Percentiles rank a stretch among this genome's conserved stretches.
Conservation (phyloP, 2,888 invertebrate species). For the Pediacus dermestoides region DNA sequence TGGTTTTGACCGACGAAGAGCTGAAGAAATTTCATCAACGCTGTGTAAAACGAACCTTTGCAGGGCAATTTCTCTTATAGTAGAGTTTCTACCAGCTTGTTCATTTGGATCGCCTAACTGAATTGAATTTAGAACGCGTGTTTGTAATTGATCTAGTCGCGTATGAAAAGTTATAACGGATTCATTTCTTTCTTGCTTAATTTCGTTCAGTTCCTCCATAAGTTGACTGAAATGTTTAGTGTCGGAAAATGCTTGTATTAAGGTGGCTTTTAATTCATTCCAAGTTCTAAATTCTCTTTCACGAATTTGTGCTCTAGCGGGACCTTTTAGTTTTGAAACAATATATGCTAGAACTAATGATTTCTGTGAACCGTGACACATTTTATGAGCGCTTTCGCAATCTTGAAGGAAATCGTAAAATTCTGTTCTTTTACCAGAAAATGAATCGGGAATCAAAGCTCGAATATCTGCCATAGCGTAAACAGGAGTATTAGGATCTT, state of each 20-base stretch:
- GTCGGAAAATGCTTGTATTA: too few relatives aligned
- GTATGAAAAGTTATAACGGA: neutral
- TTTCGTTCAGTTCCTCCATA: too few relatives aligned
- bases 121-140: neutral
- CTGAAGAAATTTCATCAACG: conserved; percentile 2
- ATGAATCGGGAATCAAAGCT: conserved; percentile 3
- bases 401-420: conserved; percentile 7
- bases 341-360: conserved; percentile 3
- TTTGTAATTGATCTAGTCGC: conserved; percentile 2
- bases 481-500: too few relatives aligned
- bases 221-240: too few relatives aligned
- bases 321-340: conserved; percentile 1
- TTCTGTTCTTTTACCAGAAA: neutral
- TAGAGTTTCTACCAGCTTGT: neutral
- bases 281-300: too few relatives aligned
- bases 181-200: neutral
- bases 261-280: too few relatives aligned
- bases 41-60: conserved; percentile 7
- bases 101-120: neutral
- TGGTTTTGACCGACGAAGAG: conserved; percentile 9
- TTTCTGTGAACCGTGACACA: conserved; percentile 2
- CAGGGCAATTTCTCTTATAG: conserved; percentile 2
- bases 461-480: conserved; percentile 7
- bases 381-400: conserved; percentile 2
- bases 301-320: too few relatives aligned